Evolutionary conservation across 2,888 invertebrate genomes (phyloP).

Genomic region (Pandemis heparana): DNA sequence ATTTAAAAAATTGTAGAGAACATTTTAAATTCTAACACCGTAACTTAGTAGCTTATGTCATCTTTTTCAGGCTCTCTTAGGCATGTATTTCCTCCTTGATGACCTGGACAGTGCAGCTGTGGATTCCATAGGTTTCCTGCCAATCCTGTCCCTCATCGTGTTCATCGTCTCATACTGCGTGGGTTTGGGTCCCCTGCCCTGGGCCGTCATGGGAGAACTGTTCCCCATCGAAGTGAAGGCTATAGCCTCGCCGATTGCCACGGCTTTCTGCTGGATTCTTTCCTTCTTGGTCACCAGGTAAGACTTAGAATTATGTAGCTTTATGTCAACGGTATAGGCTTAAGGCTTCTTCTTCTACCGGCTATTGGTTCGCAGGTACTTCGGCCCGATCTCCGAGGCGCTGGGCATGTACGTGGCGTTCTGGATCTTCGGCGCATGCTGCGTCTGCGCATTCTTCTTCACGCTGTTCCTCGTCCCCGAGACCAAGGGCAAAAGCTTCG

Average conservation of each 20-base stretch:
- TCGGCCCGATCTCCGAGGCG: constrained; percentile 82
- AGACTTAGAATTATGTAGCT: constrained; percentile 23
- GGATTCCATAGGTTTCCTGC: constrained; percentile 87
- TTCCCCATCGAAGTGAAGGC: constrained; percentile 92
- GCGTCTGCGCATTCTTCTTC: constrained; percentile 88
- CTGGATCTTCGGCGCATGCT: constrained; percentile 88
- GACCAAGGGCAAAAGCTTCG: constrained; percentile 94
- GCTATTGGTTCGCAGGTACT: constrained; percentile 66
- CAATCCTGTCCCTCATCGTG: constrained; percentile 88
- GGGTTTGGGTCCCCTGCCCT: constrained; percentile 92
- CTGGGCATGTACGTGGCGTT: constrained; percentile 90
- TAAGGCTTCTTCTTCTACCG: background rate
- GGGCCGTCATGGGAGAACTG: constrained; percentile 94
- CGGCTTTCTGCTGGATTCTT: constrained; percentile 91
- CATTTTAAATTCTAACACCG: too few relatives aligned
- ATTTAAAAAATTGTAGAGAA: too few relatives aligned
- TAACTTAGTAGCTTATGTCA: background rate
- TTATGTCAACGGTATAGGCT: background rate
- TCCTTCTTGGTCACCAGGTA: constrained; percentile 91
- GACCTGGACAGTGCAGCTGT: constrained; percentile 70
- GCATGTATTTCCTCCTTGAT: constrained; percentile 88
- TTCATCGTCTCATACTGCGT: constrained; percentile 92
- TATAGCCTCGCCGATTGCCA: constrained; percentile 90
- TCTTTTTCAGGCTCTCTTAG: constrained; percentile 81
- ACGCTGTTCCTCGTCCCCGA: constrained; percentile 92